Evolutionary conservation across 2,113 vertebrate species (phyloP).

Genomic region (Thryonomys swinderianus): DNA sequence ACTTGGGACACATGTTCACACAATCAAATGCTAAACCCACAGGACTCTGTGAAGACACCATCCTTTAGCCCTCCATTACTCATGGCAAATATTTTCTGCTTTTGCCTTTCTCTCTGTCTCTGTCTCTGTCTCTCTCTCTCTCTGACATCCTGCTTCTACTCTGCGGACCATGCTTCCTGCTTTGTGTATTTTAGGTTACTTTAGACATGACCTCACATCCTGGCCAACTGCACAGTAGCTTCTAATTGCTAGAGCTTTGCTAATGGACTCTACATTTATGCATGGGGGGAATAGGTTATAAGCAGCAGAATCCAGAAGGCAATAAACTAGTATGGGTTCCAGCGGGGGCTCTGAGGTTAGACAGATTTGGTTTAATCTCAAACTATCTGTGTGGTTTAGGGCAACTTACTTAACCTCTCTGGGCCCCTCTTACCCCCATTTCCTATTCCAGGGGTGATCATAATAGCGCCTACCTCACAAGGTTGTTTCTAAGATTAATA

Average conservation of each 20-base stretch:
- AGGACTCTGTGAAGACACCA: not conserved
- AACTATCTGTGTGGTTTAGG: not conserved
- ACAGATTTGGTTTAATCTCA: not conserved
- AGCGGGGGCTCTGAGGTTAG: not conserved
- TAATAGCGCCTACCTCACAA: not conserved
- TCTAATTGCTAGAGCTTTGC: slow-evolving; percentile 58
- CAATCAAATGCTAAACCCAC: not conserved
- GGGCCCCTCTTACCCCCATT: not conserved
- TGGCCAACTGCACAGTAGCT: slow-evolving; percentile 53
- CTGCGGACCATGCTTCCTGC: slow-evolving; percentile 63
- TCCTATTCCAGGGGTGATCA: not conserved
- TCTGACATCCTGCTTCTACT: slow-evolving; percentile 66
- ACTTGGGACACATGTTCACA: not conserved
- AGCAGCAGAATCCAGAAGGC: slow-evolving; percentile 28
- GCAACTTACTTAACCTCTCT: slow-evolving; percentile 20
- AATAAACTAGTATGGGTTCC: not conserved
- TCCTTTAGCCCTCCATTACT: not conserved
- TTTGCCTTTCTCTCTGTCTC: not conserved
- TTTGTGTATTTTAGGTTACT: slow-evolving; percentile 68
- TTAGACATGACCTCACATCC: slow-evolving; percentile 78
- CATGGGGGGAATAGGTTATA: slow-evolving; percentile 6
- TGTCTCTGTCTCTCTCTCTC: not conserved
- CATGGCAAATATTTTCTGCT: not conserved
- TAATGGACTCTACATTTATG: slow-evolving; percentile 54
- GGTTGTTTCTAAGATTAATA: not conserved